A percentile compares a stretch with the other conserved stretches of the same genome.
These are phyloP conservation scores for Aporophyla nigra DNA, from an alignment of 2,888 invertebrate species.

Conservation along the genomic window DNA sequence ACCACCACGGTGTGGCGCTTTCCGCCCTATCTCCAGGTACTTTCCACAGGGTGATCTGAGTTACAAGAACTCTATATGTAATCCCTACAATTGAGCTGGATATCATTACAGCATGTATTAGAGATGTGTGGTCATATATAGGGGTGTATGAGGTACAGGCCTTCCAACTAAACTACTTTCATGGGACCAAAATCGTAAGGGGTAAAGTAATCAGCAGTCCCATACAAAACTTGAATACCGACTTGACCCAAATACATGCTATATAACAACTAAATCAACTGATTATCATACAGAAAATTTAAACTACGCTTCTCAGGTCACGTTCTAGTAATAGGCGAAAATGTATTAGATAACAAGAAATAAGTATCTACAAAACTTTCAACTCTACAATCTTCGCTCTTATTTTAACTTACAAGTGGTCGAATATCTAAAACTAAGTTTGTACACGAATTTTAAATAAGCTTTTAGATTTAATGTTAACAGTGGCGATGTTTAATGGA, in stretches of 20 bases:
- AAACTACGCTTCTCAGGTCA: background rate
- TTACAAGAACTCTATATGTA: constrained; percentile 82
- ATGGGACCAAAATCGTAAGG: too few species aligned
- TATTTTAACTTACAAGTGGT: constrained; percentile 33
- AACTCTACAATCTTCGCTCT: constrained; percentile 1
- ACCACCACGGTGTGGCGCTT: constrained; percentile 85
- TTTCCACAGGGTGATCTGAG: constrained; percentile 88
- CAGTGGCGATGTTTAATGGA: constrained; percentile 3
- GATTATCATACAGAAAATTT: background rate
- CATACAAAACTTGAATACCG: too few species aligned
- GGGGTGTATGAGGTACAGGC: too few species aligned
- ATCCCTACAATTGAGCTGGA: constrained; percentile 89
- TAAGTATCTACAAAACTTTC: constrained; percentile 15
- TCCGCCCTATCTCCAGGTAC: constrained; percentile 90
- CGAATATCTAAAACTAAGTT: constrained; percentile 29
- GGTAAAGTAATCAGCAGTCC: too few species aligned
- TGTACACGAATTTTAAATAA: constrained; percentile 27
- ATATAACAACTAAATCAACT: too few species aligned
- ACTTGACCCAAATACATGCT: too few species aligned
- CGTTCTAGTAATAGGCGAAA: background rate
- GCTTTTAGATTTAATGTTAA: constrained; percentile 17
- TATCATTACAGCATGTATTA: too few species aligned
- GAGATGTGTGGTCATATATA: too few species aligned
- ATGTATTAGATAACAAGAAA: background rate
- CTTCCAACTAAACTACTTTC: too few species aligned